These are phyloP conservation scores for Anthoscopus minutus DNA, from an alignment of 2,113 vertebrate species.

Conservation along the genomic window DNA sequence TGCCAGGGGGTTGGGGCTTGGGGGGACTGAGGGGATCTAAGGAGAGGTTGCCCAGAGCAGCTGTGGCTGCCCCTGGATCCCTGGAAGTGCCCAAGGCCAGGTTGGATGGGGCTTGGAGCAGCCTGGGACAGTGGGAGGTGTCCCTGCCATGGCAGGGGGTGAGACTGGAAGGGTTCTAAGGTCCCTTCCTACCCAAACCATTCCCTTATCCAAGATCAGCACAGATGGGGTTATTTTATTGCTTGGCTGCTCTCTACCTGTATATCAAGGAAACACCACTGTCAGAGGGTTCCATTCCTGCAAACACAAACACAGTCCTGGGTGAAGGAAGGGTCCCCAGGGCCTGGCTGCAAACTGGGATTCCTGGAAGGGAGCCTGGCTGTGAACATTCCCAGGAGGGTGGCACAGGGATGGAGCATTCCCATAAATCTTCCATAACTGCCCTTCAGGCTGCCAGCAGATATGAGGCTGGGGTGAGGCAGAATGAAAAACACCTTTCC, in stretches of 20 bases:
- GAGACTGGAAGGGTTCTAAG: fast-evolving
- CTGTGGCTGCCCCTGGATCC: not conserved
- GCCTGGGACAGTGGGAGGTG: fast-evolving
- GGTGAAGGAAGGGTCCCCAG: not conserved
- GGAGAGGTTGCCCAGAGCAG: not conserved
- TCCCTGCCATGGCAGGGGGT: not conserved
- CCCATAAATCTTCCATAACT: fast-evolving
- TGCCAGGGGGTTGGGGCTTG: fast-evolving
- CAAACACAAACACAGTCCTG: not conserved
- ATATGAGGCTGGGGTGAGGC: fast-evolving
- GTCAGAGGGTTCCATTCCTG: fast-evolving
- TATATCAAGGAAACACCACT: not conserved
- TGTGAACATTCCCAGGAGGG: not conserved
- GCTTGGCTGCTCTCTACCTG: not conserved
- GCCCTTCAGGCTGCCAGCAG: not conserved
- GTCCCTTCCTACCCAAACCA: not conserved
- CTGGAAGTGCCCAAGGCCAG: not conserved
- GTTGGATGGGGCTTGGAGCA: fast-evolving
- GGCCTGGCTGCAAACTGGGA: not conserved
- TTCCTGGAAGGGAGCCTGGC: not conserved
- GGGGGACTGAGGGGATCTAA: not conserved
- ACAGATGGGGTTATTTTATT: fast-evolving
- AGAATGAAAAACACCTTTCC: not conserved
- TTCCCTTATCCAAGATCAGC: not conserved
- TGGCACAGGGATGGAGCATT: not conserved